A percentile compares a stretch with the other conserved stretches of the same genome.
phyloP scores from a whole-genome alignment of 2,113 vertebrate genomes.

The Crotalus viridis region DNA sequence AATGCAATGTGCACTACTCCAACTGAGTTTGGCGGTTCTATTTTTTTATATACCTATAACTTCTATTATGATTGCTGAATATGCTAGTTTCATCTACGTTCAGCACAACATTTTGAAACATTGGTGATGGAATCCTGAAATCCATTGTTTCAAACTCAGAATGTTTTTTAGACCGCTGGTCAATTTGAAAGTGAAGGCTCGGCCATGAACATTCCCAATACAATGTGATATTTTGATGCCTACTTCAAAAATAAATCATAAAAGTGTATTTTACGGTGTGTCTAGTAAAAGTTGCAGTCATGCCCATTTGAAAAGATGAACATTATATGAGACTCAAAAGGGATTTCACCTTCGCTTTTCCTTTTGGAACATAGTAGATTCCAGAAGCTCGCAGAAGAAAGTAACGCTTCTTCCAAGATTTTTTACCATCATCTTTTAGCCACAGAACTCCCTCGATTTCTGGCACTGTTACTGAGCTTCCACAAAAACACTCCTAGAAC shows the following conservation, averaged over 20 bases:
- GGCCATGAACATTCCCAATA: background rate
- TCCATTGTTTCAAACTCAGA: background rate
- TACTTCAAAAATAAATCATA: background rate
- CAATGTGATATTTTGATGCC: background rate
- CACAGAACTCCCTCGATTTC: slow-evolving; percentile 97
- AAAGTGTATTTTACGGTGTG: background rate
- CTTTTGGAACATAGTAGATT: slow-evolving; percentile 97
- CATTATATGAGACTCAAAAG: background rate
- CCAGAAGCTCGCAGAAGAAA: slow-evolving; percentile 95
- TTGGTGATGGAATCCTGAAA: background rate
- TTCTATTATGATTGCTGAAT: background rate
- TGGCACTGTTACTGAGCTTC: slow-evolving; percentile 92
- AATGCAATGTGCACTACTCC: background rate
- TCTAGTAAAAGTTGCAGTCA: background rate
- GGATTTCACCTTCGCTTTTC: slow-evolving; percentile 88
- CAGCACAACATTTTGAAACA: background rate
- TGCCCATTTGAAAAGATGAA: background rate
- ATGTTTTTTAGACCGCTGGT: background rate
- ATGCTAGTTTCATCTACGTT: background rate
- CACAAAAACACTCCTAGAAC: slow-evolving; percentile 94
- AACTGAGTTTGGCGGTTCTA: background rate
- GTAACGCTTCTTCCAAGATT: slow-evolving; percentile 98
- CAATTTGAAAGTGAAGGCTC: background rate
- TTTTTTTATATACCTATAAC: background rate
- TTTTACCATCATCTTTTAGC: slow-evolving; percentile 97